Percentiles rank a stretch among this genome's conserved stretches.
Conservation (phyloP, 2,797 vertebrate genomes). For the Cyprinodon diabolis region DNA sequence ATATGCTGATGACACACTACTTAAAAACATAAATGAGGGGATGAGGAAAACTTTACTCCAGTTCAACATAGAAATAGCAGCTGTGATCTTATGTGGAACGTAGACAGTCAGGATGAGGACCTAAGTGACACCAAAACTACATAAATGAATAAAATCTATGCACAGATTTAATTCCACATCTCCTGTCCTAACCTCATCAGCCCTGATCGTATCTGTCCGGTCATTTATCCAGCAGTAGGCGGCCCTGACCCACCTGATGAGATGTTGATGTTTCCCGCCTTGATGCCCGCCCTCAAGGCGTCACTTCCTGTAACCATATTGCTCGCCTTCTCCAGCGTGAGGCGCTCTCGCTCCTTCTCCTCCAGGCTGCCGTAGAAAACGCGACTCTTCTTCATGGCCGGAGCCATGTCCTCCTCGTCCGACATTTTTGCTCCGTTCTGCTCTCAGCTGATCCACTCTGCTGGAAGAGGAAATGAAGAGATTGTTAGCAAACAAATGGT, state of each 20-base stretch:
- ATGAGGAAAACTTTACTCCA: too few species aligned
- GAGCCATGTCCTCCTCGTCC: conserved; percentile 80
- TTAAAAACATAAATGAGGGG: too few species aligned
- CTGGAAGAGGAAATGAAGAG: neutral
- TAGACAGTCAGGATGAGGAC: too few species aligned
- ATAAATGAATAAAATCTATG: too few species aligned
- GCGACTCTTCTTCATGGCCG: conserved; percentile 83
- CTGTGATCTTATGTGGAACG: too few species aligned
- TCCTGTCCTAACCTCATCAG: neutral
- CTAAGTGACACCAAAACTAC: too few species aligned
- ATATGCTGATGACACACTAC: too few species aligned
- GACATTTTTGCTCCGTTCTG: conserved; percentile 60
- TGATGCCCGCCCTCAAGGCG: conserved; percentile 88
- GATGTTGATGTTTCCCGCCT: conserved; percentile 95
- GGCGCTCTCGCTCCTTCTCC: conserved; percentile 91
- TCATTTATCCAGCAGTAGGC: neutral
- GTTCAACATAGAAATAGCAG: too few species aligned
- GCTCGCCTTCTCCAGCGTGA: conserved; percentile 55
- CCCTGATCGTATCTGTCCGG: too few species aligned
- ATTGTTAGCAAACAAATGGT: neutral
- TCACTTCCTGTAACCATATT: conserved; percentile 74
- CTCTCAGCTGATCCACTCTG: neutral
- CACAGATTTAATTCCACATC: too few species aligned
- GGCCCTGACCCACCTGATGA: conserved; percentile 83
- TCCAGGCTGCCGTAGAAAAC: conserved; percentile 97